A percentile compares a stretch with the other conserved stretches of the same genome.
These are phyloP conservation scores for Chelonus insularis DNA, from an alignment of 1,140 invertebrate species.

Conservation along the genomic window DNA sequence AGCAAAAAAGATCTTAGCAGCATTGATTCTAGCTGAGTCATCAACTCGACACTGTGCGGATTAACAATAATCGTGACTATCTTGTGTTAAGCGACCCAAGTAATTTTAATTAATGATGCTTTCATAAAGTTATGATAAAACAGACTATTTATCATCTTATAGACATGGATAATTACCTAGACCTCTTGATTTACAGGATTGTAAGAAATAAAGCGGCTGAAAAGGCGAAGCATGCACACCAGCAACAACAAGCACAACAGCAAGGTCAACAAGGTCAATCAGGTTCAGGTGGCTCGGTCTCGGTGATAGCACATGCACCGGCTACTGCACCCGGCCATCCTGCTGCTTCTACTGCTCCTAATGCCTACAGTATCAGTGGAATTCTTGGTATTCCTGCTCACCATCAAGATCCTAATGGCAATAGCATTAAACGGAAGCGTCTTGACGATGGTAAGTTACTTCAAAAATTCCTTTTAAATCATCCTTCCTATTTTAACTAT, in stretches of 20 bases:
- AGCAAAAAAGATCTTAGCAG: too few relatives aligned
- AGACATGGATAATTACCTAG: neutral
- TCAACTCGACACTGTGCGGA: neutral
- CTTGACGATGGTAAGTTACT: slow-evolving; percentile 68
- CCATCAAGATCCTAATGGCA: slow-evolving; percentile 73
- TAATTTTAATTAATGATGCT: slow-evolving; percentile 47
- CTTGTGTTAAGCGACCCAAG: slow-evolving; percentile 37
- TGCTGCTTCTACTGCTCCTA: slow-evolving; percentile 46
- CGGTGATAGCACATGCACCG: slow-evolving; percentile 71
- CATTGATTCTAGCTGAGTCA: neutral
- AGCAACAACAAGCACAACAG: slow-evolving; percentile 68
- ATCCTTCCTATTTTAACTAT: too few relatives aligned
- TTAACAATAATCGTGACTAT: neutral
- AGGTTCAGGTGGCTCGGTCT: slow-evolving; percentile 61
- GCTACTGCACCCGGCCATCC: slow-evolving; percentile 63
- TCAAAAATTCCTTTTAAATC: neutral
- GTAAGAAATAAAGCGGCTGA: slow-evolving; percentile 95
- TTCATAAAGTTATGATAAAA: neutral
- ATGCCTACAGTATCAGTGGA: slow-evolving; percentile 92
- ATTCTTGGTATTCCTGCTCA: slow-evolving; percentile 82
- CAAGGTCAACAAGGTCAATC: slow-evolving; percentile 60
- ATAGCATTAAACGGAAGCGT: slow-evolving; percentile 73
- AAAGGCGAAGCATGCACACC: slow-evolving; percentile 89
- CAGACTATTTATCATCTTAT: neutral
- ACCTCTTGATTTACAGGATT: slow-evolving; percentile 69